Percentiles rank a stretch among this genome's conserved stretches.
phyloP scores from a whole-genome alignment of 1,140 invertebrate species.

The Gryllus bimaculatus region DNA sequence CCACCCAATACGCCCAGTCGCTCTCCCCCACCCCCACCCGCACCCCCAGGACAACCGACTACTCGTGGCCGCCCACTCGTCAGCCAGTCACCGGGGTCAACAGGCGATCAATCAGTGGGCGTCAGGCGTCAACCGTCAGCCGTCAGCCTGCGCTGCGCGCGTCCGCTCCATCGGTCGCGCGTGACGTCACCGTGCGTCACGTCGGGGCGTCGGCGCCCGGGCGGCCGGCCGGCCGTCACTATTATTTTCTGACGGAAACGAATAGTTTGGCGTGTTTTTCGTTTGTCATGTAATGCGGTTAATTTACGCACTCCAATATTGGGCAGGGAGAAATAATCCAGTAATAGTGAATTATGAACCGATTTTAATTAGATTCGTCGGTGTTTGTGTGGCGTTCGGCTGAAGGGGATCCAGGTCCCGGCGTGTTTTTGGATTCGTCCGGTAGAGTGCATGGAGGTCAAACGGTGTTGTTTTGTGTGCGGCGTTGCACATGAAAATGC shows the following conservation, averaged over 20 bases:
- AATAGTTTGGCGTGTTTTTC: not conserved
- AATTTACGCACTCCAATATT: not conserved
- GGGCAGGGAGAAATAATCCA: not conserved
- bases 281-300: not conserved
- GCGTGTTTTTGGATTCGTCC: not conserved
- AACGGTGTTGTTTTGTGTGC: no score
- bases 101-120: not conserved
- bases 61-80: no score
- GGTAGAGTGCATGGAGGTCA: no score
- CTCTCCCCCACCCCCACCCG: no score
- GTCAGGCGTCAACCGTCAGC: not conserved
- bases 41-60: no score
- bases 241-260: not conserved
- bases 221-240: not conserved
- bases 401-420: not conserved
- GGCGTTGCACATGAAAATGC: no score
- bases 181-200: not conserved
- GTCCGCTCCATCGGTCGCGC: not conserved
- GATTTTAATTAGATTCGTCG: not conserved
- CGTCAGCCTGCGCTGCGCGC: not conserved
- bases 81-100: not conserved
- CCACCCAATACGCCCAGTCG: no score
- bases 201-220: not conserved
- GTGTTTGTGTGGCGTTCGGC: not conserved
- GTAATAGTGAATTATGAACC: conserved; percentile 5